Conservation (phyloP, 2,888 invertebrate species). For the Noctua fimbriata region DNA sequence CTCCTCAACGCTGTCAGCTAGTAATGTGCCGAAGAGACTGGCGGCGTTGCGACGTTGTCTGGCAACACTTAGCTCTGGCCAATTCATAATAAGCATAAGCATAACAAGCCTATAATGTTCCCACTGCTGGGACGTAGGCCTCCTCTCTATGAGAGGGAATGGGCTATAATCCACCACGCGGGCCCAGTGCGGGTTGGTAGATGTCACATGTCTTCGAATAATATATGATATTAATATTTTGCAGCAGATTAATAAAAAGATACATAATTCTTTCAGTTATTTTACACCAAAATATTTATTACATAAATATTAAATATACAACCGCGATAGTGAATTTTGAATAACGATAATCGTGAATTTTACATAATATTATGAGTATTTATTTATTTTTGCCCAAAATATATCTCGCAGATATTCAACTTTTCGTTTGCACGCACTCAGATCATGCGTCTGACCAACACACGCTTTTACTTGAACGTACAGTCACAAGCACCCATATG, state of each 20-base stretch:
- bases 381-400: conserved; percentile 5
- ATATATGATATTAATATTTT: not conserved
- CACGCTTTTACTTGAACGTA: not conserved
- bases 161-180: too few relatives aligned
- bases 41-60: not conserved
- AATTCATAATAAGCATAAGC: too few relatives aligned
- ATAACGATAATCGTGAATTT: conserved; percentile 10
- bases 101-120: too few relatives aligned
- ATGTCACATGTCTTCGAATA: too few relatives aligned
- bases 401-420: conserved; percentile 2
- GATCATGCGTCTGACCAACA: too few relatives aligned
- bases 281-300: not conserved
- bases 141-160: too few relatives aligned
- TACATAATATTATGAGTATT: not conserved
- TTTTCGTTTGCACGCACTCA: not conserved
- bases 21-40: not conserved
- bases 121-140: too few relatives aligned
- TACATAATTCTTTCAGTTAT: not conserved
- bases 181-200: too few relatives aligned
- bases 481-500: not conserved
- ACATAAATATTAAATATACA: conserved; percentile 37
- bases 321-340: conserved; percentile 55
- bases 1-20: not conserved
- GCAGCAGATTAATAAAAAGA: not conserved
- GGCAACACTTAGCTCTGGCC: not conserved